phyloP scores from a whole-genome alignment of 2,113 vertebrate genomes.

The Callithrix jacchus region DNA sequence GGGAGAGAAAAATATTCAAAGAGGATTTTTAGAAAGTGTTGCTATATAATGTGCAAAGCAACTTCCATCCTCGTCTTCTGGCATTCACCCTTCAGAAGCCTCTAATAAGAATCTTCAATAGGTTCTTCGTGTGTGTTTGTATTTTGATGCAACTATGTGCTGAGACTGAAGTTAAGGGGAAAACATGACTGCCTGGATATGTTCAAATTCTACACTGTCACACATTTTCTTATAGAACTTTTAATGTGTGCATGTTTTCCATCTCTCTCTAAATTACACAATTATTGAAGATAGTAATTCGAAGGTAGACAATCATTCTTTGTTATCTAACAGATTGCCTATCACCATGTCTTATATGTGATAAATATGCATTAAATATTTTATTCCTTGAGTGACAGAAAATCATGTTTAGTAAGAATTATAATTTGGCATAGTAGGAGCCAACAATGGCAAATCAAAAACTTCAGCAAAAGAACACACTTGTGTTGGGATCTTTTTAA shows the following conservation, averaged over 20 bases:
- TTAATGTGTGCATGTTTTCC: neutral
- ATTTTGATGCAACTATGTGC: neutral
- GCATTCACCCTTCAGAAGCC: neutral
- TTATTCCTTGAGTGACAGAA: slow-evolving; percentile 25
- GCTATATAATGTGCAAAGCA: neutral
- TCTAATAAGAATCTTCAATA: neutral
- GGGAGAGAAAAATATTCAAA: neutral
- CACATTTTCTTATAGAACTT: neutral
- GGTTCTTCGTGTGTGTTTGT: neutral
- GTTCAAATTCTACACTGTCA: neutral
- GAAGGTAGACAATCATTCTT: neutral
- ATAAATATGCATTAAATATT: neutral
- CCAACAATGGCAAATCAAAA: neutral
- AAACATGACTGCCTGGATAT: neutral
- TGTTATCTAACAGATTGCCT: neutral
- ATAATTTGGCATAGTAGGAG: neutral
- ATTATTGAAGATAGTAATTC: neutral
- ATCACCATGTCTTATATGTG: neutral
- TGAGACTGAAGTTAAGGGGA: neutral
- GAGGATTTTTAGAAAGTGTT: neutral
- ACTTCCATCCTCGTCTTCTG: neutral
- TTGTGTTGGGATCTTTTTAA: neutral
- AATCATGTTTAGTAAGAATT: neutral
- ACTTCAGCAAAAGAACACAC: neutral
- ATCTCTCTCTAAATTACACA: neutral